Conservation (phyloP, 2,797 vertebrate species). For the Macroramphosus scolopax region DNA sequence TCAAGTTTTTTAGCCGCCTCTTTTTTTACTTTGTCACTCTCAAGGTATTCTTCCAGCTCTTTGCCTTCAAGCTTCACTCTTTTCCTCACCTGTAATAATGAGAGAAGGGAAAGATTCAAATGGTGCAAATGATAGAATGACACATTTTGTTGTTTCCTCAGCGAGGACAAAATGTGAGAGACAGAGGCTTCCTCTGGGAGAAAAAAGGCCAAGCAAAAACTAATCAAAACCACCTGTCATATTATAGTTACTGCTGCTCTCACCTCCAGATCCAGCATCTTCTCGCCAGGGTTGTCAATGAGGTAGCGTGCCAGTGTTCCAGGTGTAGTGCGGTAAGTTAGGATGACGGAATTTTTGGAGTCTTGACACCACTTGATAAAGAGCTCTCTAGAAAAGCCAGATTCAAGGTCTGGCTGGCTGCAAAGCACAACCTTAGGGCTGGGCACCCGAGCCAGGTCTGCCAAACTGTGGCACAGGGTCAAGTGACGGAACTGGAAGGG, state of each 20-base stretch:
- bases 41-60: constrained; percentile 93
- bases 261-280: constrained; percentile 96
- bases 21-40: constrained; percentile 96
- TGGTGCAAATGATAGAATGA: constrained; percentile 24
- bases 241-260: constrained; percentile 28
- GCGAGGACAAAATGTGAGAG: constrained; percentile 13
- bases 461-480: constrained; percentile 91
- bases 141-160: constrained; percentile 17
- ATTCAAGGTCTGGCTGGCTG: constrained; percentile 97
- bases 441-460: constrained; percentile 92
- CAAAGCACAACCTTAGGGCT: constrained; percentile 98
- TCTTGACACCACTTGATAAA: constrained; percentile 98
- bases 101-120: constrained; percentile 15
- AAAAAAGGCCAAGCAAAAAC: constrained; percentile 3
- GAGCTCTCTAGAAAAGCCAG: constrained; percentile 96
- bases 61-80: constrained; percentile 96
- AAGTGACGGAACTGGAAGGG: constrained; percentile 98
- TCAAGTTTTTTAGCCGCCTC: constrained; percentile 97
- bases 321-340: constrained; percentile 96
- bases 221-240: constrained; percentile 1
- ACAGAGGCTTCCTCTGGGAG: constrained; percentile 2
- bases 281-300: constrained; percentile 94
- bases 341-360: constrained; percentile 91
- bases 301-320: constrained; percentile 93
- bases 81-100: constrained; percentile 82